Base-by-base conservation (phyloP, 1,140 invertebrate genomes). In the Onthophagus taurus region DNA sequence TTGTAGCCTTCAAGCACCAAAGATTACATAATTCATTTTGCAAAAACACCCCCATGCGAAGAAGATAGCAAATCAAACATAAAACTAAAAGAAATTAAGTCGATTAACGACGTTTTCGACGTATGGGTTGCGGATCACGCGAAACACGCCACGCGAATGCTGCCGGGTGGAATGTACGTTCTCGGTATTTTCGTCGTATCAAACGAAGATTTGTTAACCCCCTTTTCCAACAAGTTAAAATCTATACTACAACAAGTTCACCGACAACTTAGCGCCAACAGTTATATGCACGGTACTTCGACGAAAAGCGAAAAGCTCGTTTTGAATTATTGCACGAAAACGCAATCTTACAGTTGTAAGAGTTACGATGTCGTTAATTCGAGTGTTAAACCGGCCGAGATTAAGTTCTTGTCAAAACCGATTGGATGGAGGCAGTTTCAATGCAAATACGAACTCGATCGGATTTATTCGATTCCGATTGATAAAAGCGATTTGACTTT, bases 121-220 rank as follows among this genome's bases (percentile, higher is more conserved):
- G 69, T 61, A 44, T 78, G 74, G 72, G 66, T 82, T 5, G 78
- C 76, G 5, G 79, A 81, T 64, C 79, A 83, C 68, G 79, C 79
- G 5, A 75, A 73, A 63, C 74, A 81, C 68, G 75, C 86, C 1
- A 81, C 78, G 2, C 73, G 81, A 64, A 89, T 89, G 85, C 64
- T 90, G 35, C 83, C 85, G 26, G 85, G 86, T 31, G 85, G 85
- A 16, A 76, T 87, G 67, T 76, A 76, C 66, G 78, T 89, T 33
- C 68, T 87, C 52, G 82, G 73, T 45, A 60, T 73, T 55, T 76
- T 76, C 54, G 59, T 77, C 13, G 67, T 77, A 23, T 73, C 73
- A 14, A 73, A 78, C 52, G 72, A 75, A 49, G 76, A 84, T 55
- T 68, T 76, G 49, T 74, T 84, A 56, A 72, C 65, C 30, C 61